Base-by-base conservation (phyloP, 2,797 vertebrate genomes). In the Fringilla coelebs region DNA sequence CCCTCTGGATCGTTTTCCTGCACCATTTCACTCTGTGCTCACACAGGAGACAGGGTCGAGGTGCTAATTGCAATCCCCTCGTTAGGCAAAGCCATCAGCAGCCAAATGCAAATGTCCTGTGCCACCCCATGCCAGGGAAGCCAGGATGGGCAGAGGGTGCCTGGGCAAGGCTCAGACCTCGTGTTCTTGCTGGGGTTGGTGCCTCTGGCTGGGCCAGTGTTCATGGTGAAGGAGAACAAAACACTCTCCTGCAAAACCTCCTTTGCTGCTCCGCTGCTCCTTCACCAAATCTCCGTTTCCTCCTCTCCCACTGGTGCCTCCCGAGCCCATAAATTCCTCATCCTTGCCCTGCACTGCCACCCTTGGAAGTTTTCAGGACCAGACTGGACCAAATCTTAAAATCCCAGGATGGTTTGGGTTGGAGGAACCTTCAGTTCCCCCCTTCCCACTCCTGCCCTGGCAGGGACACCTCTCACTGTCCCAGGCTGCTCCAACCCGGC, bases 51-150 rank as follows among this genome's bases (percentile, higher is more conserved):
- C 94, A 83, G 74, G 82, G 91, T 58, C n/a, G 2, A 66, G n/a
- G 24, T 66, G 90, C 86, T 97, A 95, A 97, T 94, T 97, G 96
- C 89, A 77, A 38, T 96, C 76, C 94, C 94, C 94, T 95, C 93
- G 86, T 96, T 96, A 68, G 22, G 88, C 87, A 81, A 93, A 97
- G 93, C 85, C 96, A 96, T 95, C 90, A 86, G 92, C 83, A 73
- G 95, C 82, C 93, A 93, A 94, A 96, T 95, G 97, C 93, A 93
- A 94, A 96, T 95, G 97, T 97, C 95, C 97, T 24, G 66, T 36
- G 65, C 45, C 61, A 41, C 41, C 63, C 49, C 49, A 11, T 51
- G 51, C 51, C 65, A 29, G 46, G 86, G 83, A 28, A 86, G 81
- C 32, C 84, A 32, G 61, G 55, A 45, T 25, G 52, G 17, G 65